Evolutionary conservation across 2,888 invertebrate genomes (phyloP).

Genomic region (Andrena minutula): DNA sequence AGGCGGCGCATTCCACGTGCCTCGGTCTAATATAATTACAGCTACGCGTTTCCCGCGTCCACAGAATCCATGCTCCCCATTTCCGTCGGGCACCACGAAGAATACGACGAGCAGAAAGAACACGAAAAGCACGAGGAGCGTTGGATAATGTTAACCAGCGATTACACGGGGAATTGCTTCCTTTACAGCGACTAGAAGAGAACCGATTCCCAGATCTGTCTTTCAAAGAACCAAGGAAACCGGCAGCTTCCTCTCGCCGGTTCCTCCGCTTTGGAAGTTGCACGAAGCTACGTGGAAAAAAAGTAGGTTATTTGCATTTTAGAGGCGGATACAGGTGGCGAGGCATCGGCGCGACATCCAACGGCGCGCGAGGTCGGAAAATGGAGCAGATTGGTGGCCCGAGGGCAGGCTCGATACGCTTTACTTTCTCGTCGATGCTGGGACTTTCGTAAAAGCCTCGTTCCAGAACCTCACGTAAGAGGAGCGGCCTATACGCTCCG

Average conservation of each 20-base stretch:
- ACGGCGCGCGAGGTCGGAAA: conserved; percentile 64
- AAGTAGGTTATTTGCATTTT: conserved; percentile 38
- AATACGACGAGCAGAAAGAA: neutral
- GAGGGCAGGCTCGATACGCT: conserved; percentile 66
- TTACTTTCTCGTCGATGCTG: conserved; percentile 74
- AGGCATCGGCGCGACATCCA: conserved; percentile 29
- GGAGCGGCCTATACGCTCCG: conserved; percentile 50
- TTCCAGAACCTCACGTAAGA: conserved; percentile 70
- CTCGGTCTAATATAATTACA: neutral
- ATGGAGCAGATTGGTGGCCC: conserved; percentile 71
- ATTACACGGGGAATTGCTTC: conserved; percentile 32
- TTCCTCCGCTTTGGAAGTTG: neutral
- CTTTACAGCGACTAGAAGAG: neutral
- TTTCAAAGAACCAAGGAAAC: conserved; percentile 18
- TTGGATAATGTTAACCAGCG: conserved; percentile 15
- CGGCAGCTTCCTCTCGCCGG: conserved; percentile 22
- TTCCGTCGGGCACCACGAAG: neutral
- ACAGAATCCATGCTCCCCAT: neutral
- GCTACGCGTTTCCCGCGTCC: neutral
- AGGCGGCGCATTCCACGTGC: neutral
- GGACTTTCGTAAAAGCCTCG: conserved; percentile 75
- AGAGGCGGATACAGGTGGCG: conserved; percentile 18
- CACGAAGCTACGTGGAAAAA: neutral
- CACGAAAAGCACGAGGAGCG: too few relatives aligned
- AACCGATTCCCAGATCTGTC: conserved; percentile 24